phyloP scores from a whole-genome alignment of 2,888 invertebrate species.

The Tiliacea aurago region DNA sequence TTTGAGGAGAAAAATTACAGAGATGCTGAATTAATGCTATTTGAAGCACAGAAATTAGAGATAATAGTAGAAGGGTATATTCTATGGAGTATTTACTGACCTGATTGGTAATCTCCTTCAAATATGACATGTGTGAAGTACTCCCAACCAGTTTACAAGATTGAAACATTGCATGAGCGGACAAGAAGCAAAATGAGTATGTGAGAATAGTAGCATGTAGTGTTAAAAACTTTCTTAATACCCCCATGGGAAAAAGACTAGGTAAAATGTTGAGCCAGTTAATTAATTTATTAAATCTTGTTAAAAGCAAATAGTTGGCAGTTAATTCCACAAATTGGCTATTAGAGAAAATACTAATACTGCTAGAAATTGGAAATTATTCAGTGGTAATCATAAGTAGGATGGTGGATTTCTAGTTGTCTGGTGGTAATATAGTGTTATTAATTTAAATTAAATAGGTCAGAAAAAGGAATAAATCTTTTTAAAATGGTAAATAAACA shows the following conservation, averaged over 20 bases:
- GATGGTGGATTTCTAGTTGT: background rate
- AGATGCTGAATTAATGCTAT: background rate
- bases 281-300: background rate
- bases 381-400: too few species aligned
- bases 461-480: background rate
- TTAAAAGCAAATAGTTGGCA: background rate
- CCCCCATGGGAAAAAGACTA: constrained; percentile 14
- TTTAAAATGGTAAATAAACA: background rate
- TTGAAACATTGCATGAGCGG: constrained; percentile 3
- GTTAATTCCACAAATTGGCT: background rate
- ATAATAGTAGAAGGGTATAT: background rate
- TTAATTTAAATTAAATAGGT: background rate
- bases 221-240: background rate
- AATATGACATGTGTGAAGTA: constrained; percentile 9
- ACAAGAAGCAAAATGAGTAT: constrained; percentile 6
- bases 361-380: background rate
- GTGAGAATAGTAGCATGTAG: background rate
- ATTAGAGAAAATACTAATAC: background rate
- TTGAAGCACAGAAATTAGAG: too few species aligned
- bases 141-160: constrained; percentile 14
- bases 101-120: constrained; percentile 34
- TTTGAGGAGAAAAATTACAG: background rate
- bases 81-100: constrained; percentile 24
- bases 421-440: background rate
- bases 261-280: background rate